These are phyloP conservation scores for Numenius phaeopus DNA, from an alignment of 2,797 vertebrate species.

Conservation along the genomic window DNA sequence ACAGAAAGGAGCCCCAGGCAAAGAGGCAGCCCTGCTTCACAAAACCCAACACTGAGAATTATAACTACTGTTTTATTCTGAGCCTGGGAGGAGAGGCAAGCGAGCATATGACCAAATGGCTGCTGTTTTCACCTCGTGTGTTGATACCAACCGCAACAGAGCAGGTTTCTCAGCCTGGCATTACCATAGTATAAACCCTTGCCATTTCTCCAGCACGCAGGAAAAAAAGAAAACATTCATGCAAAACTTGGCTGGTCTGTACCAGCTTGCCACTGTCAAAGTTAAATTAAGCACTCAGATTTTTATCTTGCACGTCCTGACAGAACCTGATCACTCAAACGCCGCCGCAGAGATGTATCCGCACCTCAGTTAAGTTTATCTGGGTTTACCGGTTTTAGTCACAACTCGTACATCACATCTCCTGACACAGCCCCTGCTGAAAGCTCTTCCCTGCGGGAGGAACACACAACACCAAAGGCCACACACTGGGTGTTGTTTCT, in stretches of 20 bases:
- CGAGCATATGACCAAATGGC: not conserved
- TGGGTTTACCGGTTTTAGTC: slow-evolving; percentile 23
- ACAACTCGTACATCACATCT: not conserved
- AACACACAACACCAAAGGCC: not conserved
- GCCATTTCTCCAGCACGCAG: accelerated
- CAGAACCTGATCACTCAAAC: not conserved
- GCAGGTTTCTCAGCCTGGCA: not conserved
- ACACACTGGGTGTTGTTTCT: not conserved
- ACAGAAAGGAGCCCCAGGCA: not conserved
- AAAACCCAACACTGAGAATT: not conserved
- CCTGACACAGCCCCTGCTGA: not conserved
- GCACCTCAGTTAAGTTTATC: not conserved
- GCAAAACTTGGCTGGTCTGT: not conserved
- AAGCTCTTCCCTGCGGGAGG: not conserved
- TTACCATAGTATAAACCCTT: not conserved
- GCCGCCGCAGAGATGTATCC: not conserved
- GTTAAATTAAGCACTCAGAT: not conserved
- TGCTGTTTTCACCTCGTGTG: not conserved
- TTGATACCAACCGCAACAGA: not conserved
- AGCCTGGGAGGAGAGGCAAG: not conserved
- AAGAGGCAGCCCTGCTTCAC: not conserved
- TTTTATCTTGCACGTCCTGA: slow-evolving; percentile 27
- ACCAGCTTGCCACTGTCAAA: not conserved
- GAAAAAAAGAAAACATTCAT: not conserved
- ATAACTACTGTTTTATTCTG: not conserved